phyloP scores from a whole-genome alignment of 1,140 invertebrate genomes.

The Bombus impatiens region DNA sequence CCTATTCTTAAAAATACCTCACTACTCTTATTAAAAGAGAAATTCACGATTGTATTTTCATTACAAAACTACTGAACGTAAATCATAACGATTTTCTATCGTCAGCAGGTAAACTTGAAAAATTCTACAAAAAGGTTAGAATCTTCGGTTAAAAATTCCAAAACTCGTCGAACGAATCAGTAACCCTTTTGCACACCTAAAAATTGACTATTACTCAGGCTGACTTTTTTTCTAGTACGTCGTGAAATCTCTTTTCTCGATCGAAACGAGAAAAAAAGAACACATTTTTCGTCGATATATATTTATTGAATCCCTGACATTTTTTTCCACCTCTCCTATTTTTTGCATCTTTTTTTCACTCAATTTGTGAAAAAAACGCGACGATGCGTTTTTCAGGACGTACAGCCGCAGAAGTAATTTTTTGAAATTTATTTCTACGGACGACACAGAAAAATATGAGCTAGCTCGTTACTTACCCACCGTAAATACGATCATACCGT shows the following conservation, averaged over 20 bases:
- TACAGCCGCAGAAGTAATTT: constrained; percentile 22
- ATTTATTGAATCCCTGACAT: constrained; percentile 25
- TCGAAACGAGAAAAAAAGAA: background rate
- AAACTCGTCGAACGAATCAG: background rate
- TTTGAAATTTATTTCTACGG: constrained; percentile 57
- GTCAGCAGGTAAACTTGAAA: background rate
- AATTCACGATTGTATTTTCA: no score
- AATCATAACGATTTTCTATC: constrained; percentile 1
- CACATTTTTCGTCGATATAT: constrained; percentile 16
- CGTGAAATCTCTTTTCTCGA: constrained; percentile 5
- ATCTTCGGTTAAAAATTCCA: background rate
- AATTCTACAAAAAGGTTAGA: background rate
- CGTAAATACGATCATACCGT: constrained; percentile 64
- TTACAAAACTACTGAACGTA: background rate
- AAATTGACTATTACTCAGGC: background rate
- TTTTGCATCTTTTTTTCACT: background rate
- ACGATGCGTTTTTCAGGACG: constrained; percentile 21
- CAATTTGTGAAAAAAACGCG: background rate
- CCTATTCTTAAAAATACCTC: background rate
- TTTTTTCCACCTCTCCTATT: background rate
- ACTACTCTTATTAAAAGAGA: no score
- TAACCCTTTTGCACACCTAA: background rate
- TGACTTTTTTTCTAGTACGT: constrained; percentile 14
- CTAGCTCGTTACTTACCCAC: constrained; percentile 44
- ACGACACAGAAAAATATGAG: constrained; percentile 54